A percentile compares a stretch with the other conserved stretches of the same genome.
Conservation (phyloP, 2,113 vertebrate genomes). For the Albula glossodonta region DNA sequence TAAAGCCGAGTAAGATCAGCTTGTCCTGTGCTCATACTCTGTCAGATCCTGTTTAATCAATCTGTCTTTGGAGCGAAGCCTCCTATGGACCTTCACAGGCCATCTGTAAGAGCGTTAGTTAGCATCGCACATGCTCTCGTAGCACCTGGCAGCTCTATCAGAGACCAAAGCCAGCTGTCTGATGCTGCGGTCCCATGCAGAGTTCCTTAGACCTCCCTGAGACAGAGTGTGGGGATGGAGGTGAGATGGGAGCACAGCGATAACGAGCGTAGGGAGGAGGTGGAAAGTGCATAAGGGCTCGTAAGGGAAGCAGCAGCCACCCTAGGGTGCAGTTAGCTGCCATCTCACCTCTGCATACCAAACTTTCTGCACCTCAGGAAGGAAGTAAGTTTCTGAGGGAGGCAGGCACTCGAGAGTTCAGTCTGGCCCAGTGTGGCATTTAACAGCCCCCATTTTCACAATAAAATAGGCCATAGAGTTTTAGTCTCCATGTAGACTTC, state of each 20-base stretch:
- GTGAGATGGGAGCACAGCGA: neutral
- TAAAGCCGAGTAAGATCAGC: neutral
- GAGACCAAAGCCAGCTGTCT: neutral
- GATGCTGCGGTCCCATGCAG: neutral
- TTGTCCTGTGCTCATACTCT: neutral
- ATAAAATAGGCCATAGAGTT: no score
- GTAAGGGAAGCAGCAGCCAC: neutral
- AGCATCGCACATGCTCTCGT: neutral
- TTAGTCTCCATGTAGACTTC: no score
- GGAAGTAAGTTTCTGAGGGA: neutral
- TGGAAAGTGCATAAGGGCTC: neutral
- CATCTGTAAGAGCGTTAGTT: neutral
- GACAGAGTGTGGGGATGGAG: neutral
- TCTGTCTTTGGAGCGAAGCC: neutral
- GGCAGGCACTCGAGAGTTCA: no score
- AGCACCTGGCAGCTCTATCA: neutral
- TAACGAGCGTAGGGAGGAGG: neutral
- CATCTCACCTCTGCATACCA: neutral
- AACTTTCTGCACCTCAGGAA: neutral
- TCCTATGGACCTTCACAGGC: neutral
- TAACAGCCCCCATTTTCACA: no score
- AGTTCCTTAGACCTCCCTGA: neutral
- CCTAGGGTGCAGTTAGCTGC: neutral
- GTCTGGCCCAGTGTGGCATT: no score
- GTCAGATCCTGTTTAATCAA: neutral